Conservation (phyloP, 2,113 vertebrate species). For the Pseudorhombus dupliciocellatus region DNA sequence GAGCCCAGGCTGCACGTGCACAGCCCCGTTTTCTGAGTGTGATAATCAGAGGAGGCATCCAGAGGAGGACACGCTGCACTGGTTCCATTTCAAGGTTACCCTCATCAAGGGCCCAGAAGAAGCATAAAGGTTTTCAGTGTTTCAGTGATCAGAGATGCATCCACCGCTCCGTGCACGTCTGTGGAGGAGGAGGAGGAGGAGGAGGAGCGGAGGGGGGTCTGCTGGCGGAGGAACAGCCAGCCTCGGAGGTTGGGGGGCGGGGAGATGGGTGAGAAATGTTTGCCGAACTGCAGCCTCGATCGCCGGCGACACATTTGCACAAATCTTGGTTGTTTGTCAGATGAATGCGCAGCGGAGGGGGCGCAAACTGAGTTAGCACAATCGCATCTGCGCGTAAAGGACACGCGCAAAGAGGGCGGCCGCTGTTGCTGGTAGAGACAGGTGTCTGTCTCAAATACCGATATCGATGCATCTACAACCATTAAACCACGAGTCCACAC, state of each 20-base stretch:
- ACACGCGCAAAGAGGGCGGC: conserved; percentile 38
- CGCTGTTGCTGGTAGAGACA: conserved; percentile 74
- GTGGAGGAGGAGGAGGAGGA: conserved; percentile 24
- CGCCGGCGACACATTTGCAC: not conserved
- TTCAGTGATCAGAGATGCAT: conserved; percentile 42
- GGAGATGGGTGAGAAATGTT: conserved; percentile 33
- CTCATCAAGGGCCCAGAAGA: conserved; percentile 41
- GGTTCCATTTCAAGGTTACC: conserved; percentile 50
- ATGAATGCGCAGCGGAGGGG: not conserved
- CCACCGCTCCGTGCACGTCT: conserved; percentile 37
- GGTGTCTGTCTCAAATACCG: conserved; percentile 63
- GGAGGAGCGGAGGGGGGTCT: conserved; percentile 47
- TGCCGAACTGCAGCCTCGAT: conserved; percentile 31
- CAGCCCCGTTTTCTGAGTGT: not conserved
- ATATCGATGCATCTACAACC: conserved; percentile 16
- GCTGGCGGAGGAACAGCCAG: conserved; percentile 35
- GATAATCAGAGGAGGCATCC: conserved; percentile 28
- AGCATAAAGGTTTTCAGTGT: conserved; percentile 36
- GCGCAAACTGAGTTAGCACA: not conserved
- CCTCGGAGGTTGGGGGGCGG: conserved; percentile 59
- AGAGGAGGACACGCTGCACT: conserved; percentile 11
- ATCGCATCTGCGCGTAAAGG: conserved; percentile 1
- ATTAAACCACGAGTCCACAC: too few species aligned
- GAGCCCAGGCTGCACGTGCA: conserved; percentile 25
- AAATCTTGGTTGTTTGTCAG: not conserved